phyloP scores from a whole-genome alignment of 2,888 invertebrate species.

The Smittia aterrima region DNA sequence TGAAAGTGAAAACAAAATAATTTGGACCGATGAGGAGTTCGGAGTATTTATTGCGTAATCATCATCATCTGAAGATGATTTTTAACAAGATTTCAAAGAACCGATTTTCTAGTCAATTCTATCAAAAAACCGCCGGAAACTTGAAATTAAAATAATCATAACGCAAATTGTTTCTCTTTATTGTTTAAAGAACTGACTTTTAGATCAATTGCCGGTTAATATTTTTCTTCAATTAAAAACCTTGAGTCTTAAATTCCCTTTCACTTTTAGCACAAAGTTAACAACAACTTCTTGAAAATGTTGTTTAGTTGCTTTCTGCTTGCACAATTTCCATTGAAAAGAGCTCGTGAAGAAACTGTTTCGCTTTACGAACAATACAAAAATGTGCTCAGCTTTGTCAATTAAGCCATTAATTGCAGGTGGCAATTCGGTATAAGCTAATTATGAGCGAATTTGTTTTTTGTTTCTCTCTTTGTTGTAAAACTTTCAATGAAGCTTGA shows the following conservation, averaged over 20 bases:
- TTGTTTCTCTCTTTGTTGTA: background rate
- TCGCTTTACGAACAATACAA: background rate
- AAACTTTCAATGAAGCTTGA: background rate
- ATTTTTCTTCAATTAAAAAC: background rate
- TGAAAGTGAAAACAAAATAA: background rate
- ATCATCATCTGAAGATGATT: background rate
- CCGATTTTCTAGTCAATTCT: too few species aligned
- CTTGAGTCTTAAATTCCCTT: background rate
- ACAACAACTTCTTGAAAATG: background rate
- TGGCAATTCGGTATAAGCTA: background rate
- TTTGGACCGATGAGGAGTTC: background rate
- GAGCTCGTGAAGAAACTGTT: background rate
- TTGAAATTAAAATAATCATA: background rate
- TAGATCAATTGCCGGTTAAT: too few species aligned
- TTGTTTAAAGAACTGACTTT: too few species aligned
- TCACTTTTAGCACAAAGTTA: background rate
- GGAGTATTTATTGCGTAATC: background rate
- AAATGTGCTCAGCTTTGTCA: conserved; percentile 2
- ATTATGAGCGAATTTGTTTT: background rate
- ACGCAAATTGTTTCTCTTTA: background rate
- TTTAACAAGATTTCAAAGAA: background rate
- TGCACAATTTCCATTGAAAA: background rate
- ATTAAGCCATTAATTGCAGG: background rate
- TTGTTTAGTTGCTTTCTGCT: background rate
- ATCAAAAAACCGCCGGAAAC: background rate